Evolutionary conservation across 2,113 vertebrate species (phyloP), one percentile per base, ranked within the genome.

Genomic region (Perca flavescens): DNA sequence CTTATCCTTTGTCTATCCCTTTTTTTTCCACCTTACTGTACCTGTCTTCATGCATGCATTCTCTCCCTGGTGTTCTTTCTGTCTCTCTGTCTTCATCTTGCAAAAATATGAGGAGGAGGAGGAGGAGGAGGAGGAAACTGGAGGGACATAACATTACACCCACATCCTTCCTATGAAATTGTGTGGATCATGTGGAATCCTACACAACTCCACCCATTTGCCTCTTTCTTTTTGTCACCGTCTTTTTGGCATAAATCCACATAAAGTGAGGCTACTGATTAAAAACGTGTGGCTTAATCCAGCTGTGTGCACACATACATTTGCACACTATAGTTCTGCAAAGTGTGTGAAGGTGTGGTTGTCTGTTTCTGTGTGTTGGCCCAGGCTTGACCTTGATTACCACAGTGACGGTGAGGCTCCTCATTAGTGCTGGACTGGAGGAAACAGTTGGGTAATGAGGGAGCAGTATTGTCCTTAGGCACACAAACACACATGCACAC

Each of bases 401-500:
- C 86, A 89, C 81, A 36, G 90, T 93, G 94, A 94, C 82, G 83
- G 85, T 80, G 89, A 92, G 85, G 73, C 86, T 93, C 87, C 93
- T 96, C 95, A 96, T 95, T 95, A 96, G 93, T 92, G 90, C 82
- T 84, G 88, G 88, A 94, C 90, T 91, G 85, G 88, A 94, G 93
- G 95, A 95, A 92, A 88, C 91, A 85, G 92, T 93, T 92, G 86
- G 92, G 94, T 95, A 96, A 95, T 94, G 93, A 96, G 93, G 91
- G 86, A 93, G 88, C 91, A 86, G 89, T 87, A 88, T 90, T 92
- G 91, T 95, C 95, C 93, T 90, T 77, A 79, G 84, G 90, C 88
- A 61, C 77, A 85, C 74, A 75, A 76, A 89, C 84, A 80, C 75
- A 77, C 43, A 64, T 50, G 63, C 50, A 63, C 63, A 60, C 68